Percentiles rank a stretch among this genome's conserved stretches.
These are phyloP conservation scores for Chironomus tepperi DNA, from an alignment of 1,140 invertebrate genomes.

Conservation along the genomic window DNA sequence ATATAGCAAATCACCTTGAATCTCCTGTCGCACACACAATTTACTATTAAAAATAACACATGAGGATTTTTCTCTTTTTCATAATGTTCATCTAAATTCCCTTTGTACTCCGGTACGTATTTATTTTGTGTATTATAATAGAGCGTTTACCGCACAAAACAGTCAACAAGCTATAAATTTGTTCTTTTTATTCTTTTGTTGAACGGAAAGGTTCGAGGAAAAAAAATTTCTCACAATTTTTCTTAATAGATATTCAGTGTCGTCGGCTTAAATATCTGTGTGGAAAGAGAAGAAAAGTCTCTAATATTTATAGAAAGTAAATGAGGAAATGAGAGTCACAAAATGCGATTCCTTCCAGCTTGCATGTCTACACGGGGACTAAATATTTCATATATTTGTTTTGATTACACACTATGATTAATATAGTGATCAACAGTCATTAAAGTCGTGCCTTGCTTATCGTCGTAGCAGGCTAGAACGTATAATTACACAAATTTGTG, in stretches of 20 bases:
- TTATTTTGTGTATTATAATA: too few species aligned
- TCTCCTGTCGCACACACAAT: not conserved
- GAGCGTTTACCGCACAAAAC: not conserved
- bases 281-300: not conserved
- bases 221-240: too few species aligned
- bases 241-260: not conserved
- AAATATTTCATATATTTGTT: too few species aligned
- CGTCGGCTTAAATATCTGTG: not conserved
- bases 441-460: not conserved
- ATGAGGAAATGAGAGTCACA: constrained; percentile 3
- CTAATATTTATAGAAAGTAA: not conserved
- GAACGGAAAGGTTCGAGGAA: too few species aligned
- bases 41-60: constrained; percentile 6
- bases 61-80: not conserved
- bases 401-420: not conserved
- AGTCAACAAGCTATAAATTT: not conserved
- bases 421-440: constrained; percentile 6
- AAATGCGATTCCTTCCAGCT: not conserved
- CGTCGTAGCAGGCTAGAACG: not conserved
- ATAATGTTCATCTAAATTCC: too few species aligned
- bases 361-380: not conserved
- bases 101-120: too few species aligned
- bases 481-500: not conserved
- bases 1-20: constrained; percentile 1
- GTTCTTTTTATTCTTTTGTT: too few species aligned